These are phyloP conservation scores for Ovis canadensis DNA, from an alignment of 2,113 vertebrate genomes.

Conservation along the genomic window DNA sequence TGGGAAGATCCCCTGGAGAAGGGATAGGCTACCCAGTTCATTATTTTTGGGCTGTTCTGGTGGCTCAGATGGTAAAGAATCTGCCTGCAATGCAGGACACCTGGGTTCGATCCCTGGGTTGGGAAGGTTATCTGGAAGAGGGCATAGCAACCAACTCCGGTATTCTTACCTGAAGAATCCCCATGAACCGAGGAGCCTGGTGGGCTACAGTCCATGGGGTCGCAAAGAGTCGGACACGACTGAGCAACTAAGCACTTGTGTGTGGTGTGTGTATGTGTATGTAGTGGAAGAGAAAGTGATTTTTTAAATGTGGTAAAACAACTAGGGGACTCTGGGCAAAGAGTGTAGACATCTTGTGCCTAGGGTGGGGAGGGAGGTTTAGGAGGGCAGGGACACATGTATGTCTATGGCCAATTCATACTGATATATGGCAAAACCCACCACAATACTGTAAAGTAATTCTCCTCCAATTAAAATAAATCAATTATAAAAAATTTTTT, in stretches of 20 bases:
- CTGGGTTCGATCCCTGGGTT: neutral
- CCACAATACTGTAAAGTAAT: neutral
- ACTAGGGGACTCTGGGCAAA: neutral
- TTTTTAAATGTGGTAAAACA: neutral
- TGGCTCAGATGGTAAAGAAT: neutral
- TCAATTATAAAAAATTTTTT: neutral
- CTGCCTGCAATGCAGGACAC: neutral
- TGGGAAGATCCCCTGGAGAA: neutral
- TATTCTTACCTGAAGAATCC: neutral
- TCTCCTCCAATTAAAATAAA: neutral
- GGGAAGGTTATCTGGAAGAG: neutral
- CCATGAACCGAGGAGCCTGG: neutral
- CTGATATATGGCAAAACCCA: neutral
- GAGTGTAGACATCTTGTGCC: neutral
- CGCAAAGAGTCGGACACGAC: accelerated
- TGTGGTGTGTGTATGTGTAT: too few species aligned
- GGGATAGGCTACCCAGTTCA: neutral
- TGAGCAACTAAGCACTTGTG: neutral
- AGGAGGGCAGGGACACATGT: neutral
- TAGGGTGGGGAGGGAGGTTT: neutral
- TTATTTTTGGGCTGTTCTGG: neutral
- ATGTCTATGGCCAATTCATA: neutral
- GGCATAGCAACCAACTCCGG: neutral
- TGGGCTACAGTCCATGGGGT: neutral
- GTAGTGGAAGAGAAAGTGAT: neutral